phyloP scores from a whole-genome alignment of 2,888 invertebrate genomes.

The Torymus tubicola region DNA sequence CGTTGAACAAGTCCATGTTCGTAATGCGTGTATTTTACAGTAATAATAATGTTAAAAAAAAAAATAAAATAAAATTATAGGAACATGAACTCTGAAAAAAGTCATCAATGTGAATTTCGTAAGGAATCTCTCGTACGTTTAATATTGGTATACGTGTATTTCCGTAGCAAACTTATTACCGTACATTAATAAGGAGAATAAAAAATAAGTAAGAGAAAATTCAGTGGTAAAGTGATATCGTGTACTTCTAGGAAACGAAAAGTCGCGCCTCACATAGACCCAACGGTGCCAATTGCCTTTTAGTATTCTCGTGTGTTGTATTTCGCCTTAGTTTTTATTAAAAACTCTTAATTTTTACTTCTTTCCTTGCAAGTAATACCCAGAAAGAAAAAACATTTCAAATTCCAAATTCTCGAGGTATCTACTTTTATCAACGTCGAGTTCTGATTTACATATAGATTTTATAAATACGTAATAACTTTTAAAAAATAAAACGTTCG shows the following conservation, averaged over 20 bases:
- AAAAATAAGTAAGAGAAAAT: constrained; percentile 14
- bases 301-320: constrained; percentile 29
- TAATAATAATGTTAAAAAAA: constrained; percentile 37
- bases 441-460: constrained; percentile 31
- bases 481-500: constrained; percentile 28
- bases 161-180: constrained; percentile 52
- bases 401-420: constrained; percentile 25
- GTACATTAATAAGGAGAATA: constrained; percentile 31
- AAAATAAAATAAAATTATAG: too few species aligned
- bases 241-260: constrained; percentile 56
- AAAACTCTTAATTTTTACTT: neutral
- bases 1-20: constrained; percentile 50
- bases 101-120: constrained; percentile 52
- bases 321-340: neutral
- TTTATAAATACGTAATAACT: constrained; percentile 39
- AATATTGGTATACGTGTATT: constrained; percentile 62
- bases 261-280: constrained; percentile 54
- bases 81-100: constrained; percentile 53
- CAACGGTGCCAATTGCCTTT: constrained; percentile 62
- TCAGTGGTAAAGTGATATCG: constrained; percentile 4
- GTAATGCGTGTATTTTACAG: constrained; percentile 54
- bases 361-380: too few species aligned
- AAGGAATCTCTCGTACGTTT: constrained; percentile 57
- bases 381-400: neutral
- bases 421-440: constrained; percentile 18